Evolutionary conservation across 2,797 vertebrate genomes (phyloP).

Genomic region (Epinephelus awoara): DNA sequence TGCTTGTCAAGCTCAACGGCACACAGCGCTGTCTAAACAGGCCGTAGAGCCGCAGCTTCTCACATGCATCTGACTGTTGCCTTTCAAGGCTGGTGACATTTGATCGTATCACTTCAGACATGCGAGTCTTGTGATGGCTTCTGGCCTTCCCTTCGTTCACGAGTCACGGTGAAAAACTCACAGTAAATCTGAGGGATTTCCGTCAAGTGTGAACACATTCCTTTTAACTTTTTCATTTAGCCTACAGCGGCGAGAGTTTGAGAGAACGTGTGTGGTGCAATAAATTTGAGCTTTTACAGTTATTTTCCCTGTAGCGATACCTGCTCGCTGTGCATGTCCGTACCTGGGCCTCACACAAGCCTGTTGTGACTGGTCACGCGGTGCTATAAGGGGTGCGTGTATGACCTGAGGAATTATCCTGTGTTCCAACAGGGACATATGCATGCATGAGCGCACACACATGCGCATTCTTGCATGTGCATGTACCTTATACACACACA

Average conservation of each 20-base stretch:
- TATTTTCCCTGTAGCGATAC: constrained; percentile 62
- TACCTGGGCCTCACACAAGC: constrained; percentile 75
- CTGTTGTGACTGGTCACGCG: constrained; percentile 79
- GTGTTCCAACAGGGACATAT: constrained; percentile 53
- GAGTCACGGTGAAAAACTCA: constrained; percentile 31
- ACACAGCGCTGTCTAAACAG: constrained; percentile 71
- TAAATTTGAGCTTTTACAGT: constrained; percentile 71
- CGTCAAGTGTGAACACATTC: constrained; percentile 57
- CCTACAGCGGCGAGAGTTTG: constrained; percentile 50
- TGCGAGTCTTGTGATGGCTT: constrained; percentile 41
- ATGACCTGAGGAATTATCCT: constrained; percentile 76
- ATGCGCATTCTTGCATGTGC: constrained; percentile 32
- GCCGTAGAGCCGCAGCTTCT: constrained; percentile 50
- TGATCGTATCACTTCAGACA: constrained; percentile 66
- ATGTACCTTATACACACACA: constrained; percentile 41
- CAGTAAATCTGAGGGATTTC: constrained; percentile 58
- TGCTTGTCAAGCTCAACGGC: constrained; percentile 70
- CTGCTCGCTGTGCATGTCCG: constrained; percentile 64
- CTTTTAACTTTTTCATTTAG: constrained; percentile 62
- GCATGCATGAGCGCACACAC: constrained; percentile 35
- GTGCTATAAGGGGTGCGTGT: constrained; percentile 64
- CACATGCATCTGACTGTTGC: constrained; percentile 53
- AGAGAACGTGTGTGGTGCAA: constrained; percentile 65
- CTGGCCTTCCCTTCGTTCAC: constrained; percentile 31
- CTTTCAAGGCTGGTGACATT: constrained; percentile 62